A percentile compares a stretch with the other conserved stretches of the same genome.
These are phyloP conservation scores for Oncorhynchus kisutch DNA, from an alignment of 2,113 vertebrate genomes.

Conservation along the genomic window DNA sequence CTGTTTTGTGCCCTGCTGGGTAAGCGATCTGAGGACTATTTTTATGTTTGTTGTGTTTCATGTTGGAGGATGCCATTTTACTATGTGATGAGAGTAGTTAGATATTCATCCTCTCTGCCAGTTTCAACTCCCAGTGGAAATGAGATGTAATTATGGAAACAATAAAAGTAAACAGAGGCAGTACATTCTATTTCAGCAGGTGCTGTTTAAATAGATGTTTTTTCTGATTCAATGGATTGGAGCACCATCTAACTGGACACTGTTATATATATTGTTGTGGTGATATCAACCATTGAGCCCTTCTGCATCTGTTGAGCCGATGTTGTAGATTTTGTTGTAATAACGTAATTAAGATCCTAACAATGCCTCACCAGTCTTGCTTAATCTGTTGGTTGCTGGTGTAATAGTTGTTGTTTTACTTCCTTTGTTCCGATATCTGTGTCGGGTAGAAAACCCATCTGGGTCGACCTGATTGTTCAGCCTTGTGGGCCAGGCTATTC, in stretches of 20 bases:
- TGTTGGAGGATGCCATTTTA: slow-evolving; percentile 28
- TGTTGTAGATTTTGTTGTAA: not conserved
- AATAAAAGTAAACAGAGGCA: slow-evolving; percentile 28
- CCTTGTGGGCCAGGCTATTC: not conserved
- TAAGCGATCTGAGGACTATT: slow-evolving; percentile 24
- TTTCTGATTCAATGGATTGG: too few relatives aligned
- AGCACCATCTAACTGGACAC: too few relatives aligned
- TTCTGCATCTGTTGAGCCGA: slow-evolving; percentile 7
- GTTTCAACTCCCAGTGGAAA: slow-evolving; percentile 24
- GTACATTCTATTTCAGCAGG: slow-evolving; percentile 23
- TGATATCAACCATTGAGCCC: slow-evolving; percentile 10
- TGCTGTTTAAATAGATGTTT: not conserved
- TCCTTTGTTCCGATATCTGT: slow-evolving; percentile 32
- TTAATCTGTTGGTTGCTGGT: slow-evolving; percentile 22
- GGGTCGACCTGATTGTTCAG: slow-evolving; percentile 1
- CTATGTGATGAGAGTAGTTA: slow-evolving; percentile 31
- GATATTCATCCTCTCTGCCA: slow-evolving; percentile 30
- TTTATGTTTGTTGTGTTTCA: slow-evolving; percentile 2
- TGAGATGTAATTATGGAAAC: slow-evolving; percentile 32
- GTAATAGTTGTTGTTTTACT: slow-evolving; percentile 38
- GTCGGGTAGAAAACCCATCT: slow-evolving; percentile 6
- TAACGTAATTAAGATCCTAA: slow-evolving; percentile 35
- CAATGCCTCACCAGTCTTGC: slow-evolving; percentile 30
- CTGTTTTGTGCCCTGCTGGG: slow-evolving; percentile 22
- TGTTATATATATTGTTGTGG: not conserved